These are phyloP conservation scores for Drosophila nr. fundita DNA, from an alignment of 2,888 invertebrate genomes.

Conservation along the genomic window DNA sequence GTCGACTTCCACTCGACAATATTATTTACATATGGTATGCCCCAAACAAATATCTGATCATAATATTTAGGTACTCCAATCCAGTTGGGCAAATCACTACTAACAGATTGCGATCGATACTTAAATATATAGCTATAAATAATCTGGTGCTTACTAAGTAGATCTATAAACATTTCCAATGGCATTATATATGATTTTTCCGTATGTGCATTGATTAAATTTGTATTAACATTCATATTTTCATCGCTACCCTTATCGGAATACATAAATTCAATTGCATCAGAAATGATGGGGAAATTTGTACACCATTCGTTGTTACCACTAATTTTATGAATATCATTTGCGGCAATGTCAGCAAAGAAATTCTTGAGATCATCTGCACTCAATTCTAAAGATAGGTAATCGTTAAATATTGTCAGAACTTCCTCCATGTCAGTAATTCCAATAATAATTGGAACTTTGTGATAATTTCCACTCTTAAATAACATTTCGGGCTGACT, in stretches of 20 bases:
- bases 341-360: slow-evolving; percentile 88
- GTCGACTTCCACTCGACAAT: slow-evolving; percentile 90
- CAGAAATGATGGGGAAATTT: slow-evolving; percentile 89
- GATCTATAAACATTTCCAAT: slow-evolving; percentile 88
- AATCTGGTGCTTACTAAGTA: slow-evolving; percentile 86
- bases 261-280: slow-evolving; percentile 92
- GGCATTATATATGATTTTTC: slow-evolving; percentile 91
- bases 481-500: slow-evolving; percentile 88
- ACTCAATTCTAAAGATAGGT: slow-evolving; percentile 87
- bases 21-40: slow-evolving; percentile 90
- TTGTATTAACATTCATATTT: slow-evolving; percentile 87
- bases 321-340: slow-evolving; percentile 86
- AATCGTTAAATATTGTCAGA: slow-evolving; percentile 87
- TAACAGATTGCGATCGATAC: slow-evolving; percentile 89
- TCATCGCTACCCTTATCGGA: slow-evolving; percentile 88
- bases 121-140: slow-evolving; percentile 92
- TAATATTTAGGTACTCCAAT: slow-evolving; percentile 92
- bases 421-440: slow-evolving; percentile 94
- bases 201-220: slow-evolving; percentile 90
- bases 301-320: slow-evolving; percentile 87
- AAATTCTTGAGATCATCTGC: slow-evolving; percentile 86
- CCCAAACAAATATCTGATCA: slow-evolving; percentile 93
- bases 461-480: slow-evolving; percentile 87
- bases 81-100: slow-evolving; percentile 90
- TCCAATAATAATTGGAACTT: slow-evolving; percentile 91